Evolutionary conservation across 2,113 vertebrate genomes (phyloP).

Genomic region (Gracilinanus agilis): DNA sequence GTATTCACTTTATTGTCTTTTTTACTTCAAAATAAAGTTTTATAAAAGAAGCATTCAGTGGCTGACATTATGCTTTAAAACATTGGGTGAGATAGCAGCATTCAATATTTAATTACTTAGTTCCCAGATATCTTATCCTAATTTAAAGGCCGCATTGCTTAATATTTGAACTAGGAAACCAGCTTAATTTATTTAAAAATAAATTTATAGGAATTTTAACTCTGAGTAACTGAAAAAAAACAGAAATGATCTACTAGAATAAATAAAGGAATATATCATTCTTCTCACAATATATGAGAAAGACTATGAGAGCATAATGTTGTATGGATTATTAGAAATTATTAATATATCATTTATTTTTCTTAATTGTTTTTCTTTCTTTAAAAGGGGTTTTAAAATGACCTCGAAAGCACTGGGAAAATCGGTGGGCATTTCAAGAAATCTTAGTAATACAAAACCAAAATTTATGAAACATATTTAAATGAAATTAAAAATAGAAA

Average conservation of each 20-base stretch:
- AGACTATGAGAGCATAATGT: neutral
- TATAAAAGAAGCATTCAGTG: conserved; percentile 7
- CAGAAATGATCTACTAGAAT: neutral
- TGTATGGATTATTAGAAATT: neutral
- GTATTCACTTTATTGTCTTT: neutral
- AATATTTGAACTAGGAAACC: conserved; percentile 12
- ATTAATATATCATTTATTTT: neutral
- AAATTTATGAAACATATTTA: neutral
- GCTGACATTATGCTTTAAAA: neutral
- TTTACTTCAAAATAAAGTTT: neutral
- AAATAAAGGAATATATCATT: neutral
- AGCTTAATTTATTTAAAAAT: conserved; percentile 36
- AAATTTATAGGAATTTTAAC: neutral
- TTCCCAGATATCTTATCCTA: neutral
- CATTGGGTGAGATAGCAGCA: neutral
- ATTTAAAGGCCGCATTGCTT: neutral
- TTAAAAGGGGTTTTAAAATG: neutral
- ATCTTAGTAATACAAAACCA: neutral
- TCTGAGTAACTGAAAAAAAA: neutral
- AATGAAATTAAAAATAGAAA: neutral
- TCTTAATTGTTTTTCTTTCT: neutral
- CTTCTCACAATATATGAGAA: neutral
- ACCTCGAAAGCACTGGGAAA: neutral
- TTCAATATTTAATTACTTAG: neutral
- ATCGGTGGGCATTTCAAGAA: neutral